phyloP scores from a whole-genome alignment of 2,888 invertebrate genomes.

The Diplolepis rosae region DNA sequence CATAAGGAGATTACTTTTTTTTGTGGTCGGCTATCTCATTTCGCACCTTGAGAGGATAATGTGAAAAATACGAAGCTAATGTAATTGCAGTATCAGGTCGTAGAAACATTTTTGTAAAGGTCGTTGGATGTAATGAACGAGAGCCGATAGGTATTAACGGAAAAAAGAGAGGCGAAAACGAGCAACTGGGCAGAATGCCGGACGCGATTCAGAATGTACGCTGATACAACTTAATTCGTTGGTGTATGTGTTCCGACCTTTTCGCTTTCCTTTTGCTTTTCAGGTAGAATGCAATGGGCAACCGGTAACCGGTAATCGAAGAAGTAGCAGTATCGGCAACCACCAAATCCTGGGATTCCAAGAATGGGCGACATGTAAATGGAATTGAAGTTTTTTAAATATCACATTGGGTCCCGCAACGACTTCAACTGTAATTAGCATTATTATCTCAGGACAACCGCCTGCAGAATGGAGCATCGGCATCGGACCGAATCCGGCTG shows the following conservation, averaged over 20 bases:
- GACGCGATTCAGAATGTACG: conserved; percentile 45
- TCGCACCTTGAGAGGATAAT: conserved; percentile 1
- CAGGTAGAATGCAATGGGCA: conserved; percentile 30
- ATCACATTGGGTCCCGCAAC: conserved; percentile 50
- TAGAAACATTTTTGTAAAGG: conserved; percentile 35
- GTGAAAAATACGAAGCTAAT: conserved; percentile 31
- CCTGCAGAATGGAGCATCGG: conserved; percentile 39
- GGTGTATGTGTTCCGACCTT: conserved; percentile 37
- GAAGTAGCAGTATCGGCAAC: conserved; percentile 16
- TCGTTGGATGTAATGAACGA: conserved; percentile 42
- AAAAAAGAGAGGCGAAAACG: conserved; percentile 38
- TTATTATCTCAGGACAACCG: conserved; percentile 58
- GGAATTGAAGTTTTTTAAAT: conserved; percentile 61
- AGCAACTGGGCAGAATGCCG: conserved; percentile 44
- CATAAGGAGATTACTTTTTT: neutral
- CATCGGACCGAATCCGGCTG: conserved; percentile 37
- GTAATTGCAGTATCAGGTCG: conserved; percentile 46
- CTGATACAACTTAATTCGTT: conserved; percentile 51
- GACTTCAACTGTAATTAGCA: conserved; percentile 59
- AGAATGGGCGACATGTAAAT: conserved; percentile 62
- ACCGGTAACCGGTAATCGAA: conserved; percentile 3
- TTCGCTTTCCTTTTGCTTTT: conserved; percentile 36
- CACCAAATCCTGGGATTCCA: conserved; percentile 55
- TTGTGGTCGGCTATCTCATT: neutral
- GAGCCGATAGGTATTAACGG: conserved; percentile 51